Percentiles rank a stretch among this genome's conserved stretches.
These are phyloP conservation scores for Ornithoptera priamus DNA, from an alignment of 2,888 invertebrate genomes.

Conservation along the genomic window DNA sequence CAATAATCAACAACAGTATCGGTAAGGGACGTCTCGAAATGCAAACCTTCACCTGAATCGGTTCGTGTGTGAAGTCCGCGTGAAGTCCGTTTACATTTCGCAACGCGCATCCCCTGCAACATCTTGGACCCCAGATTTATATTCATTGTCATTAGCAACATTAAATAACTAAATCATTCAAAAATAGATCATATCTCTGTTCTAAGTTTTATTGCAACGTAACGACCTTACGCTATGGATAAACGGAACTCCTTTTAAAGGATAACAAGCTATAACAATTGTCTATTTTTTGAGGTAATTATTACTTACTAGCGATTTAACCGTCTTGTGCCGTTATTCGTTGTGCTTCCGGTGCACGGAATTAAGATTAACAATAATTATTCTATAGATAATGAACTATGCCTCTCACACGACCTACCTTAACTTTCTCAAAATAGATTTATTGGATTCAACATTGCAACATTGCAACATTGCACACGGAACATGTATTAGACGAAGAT, in stretches of 20 bases:
- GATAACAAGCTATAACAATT: conserved; percentile 75
- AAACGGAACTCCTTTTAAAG: conserved; percentile 72
- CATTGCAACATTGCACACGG: not conserved
- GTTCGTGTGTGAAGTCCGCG: conserved; percentile 2
- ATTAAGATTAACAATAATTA: conserved; percentile 40
- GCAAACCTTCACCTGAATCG: conserved; percentile 31
- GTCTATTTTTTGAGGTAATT: conserved; percentile 71
- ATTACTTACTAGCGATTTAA: conserved; percentile 63
- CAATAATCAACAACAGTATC: conserved; percentile 35
- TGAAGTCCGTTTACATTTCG: conserved; percentile 36
- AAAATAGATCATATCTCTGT: conserved; percentile 66
- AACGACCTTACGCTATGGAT: conserved; percentile 64
- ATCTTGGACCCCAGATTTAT: conserved; percentile 72
- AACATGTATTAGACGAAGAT: not conserved
- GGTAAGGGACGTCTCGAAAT: conserved; percentile 37
- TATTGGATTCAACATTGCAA: not conserved
- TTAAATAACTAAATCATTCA: conserved; percentile 65
- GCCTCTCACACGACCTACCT: conserved; percentile 24
- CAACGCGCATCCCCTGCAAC: conserved; percentile 54
- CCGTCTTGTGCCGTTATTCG: conserved; percentile 60
- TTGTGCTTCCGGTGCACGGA: conserved; percentile 55
- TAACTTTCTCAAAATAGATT: too few species aligned
- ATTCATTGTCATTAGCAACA: conserved; percentile 61
- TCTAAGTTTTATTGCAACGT: conserved; percentile 58
- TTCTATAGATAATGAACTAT: conserved; percentile 41